phyloP scores from a whole-genome alignment of 2,113 vertebrate species.

The Arenaria interpres region DNA sequence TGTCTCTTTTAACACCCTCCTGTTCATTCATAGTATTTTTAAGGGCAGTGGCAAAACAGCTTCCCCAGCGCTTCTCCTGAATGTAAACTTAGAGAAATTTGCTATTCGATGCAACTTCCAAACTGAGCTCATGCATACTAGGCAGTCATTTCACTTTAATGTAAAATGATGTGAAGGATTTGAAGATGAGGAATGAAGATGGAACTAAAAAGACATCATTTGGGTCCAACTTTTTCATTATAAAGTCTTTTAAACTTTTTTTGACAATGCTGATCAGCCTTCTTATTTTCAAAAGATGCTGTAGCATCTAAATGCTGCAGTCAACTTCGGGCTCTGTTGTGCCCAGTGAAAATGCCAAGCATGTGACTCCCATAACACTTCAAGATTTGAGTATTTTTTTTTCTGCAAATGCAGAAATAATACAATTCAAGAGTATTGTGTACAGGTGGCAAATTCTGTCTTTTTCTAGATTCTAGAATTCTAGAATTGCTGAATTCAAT shows the following conservation, averaged over 20 bases:
- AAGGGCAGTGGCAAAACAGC: neutral
- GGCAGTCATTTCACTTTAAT: neutral
- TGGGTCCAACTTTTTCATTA: neutral
- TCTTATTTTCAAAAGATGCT: neutral
- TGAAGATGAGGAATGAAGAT: neutral
- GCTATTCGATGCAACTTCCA: neutral
- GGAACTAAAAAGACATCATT: neutral
- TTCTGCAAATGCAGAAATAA: neutral
- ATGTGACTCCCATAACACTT: neutral
- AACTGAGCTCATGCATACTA: rapidly evolving
- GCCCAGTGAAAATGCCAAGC: neutral
- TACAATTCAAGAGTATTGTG: neutral
- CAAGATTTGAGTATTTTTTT: neutral
- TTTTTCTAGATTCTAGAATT: no score
- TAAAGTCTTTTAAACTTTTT: neutral
- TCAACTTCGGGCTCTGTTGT: neutral
- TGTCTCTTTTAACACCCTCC: neutral
- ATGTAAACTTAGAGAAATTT: neutral
- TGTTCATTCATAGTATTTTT: neutral
- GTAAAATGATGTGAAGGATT: neutral
- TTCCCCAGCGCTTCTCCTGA: neutral
- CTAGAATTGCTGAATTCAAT: neutral
- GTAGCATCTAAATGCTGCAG: neutral
- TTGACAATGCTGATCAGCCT: neutral
- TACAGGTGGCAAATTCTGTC: rapidly evolving